A percentile compares a stretch with the other conserved stretches of the same genome.
Evolutionary conservation across 2,113 vertebrate genomes (phyloP).

Genomic region (Colius striatus): DNA sequence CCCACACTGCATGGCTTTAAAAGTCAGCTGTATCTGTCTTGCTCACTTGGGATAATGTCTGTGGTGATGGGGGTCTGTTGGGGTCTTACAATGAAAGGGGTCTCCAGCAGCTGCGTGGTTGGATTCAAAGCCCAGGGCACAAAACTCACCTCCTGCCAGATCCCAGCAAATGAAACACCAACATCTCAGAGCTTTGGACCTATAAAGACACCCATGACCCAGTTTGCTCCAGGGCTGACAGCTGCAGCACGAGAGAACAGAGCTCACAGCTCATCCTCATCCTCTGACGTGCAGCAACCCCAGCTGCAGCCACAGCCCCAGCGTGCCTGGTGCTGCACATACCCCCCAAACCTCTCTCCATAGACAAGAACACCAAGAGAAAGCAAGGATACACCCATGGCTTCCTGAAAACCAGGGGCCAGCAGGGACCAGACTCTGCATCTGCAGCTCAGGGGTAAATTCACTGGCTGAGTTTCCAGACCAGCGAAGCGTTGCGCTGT

Average conservation of each 20-base stretch:
- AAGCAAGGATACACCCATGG: neutral
- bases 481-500: neutral
- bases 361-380: rapidly evolving
- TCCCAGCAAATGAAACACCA: neutral
- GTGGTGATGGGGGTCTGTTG: neutral
- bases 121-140: neutral
- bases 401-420: neutral
- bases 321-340: neutral
- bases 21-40: neutral
- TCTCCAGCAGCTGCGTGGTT: rapidly evolving
- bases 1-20: rapidly evolving
- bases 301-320: rapidly evolving
- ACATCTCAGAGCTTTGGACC: neutral
- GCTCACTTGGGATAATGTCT: neutral
- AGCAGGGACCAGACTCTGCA: neutral
- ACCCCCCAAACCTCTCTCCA: neutral
- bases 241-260: neutral
- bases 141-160: neutral
- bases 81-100: neutral
- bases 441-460: neutral
- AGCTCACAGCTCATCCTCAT: conserved; percentile 14
- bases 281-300: neutral
- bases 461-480: neutral
- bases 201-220: neutral
- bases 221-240: conserved; percentile 3